Evolutionary conservation across 2,113 vertebrate species (phyloP), one percentile per base, ranked within the genome.

Genomic region (Cepphus grylle): DNA sequence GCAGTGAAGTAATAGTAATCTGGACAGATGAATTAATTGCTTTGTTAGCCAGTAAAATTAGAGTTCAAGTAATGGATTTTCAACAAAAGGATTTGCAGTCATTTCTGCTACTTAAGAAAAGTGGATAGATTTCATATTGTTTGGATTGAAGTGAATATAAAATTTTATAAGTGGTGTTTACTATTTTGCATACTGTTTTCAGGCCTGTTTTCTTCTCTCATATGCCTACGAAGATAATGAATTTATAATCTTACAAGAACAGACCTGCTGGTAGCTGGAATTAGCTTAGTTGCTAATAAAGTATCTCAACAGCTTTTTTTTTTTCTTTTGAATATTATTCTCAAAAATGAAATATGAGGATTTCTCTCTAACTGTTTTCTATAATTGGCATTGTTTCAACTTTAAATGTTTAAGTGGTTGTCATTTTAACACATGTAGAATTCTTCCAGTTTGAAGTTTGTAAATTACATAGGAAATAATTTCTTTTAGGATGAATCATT

Each of bases 371-470:
- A 61, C 55, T 58, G 2, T 91, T 93, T 85, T 81, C 56, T 81
- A 52, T 82, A 52, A 76, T 76, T 81, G 73, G 25, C 81, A 43
- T 71, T 95, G 93, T 67, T 96, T 88, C 47, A 67, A 4, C 50
- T 90, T 77, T 30, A 56, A 36, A 32, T 78, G 29, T 74, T 62
- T 61, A 74, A 90, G 32, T 65, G 27, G 11, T 58, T 79, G n/a
- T 56, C 30, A 3, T 65, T 95, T 90, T 80, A 88, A 78, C 61
- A 52, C 36, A 55, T 61, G 50, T 52, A 86, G 86, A 91, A 88
- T 97, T 96, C 74, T 94, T 97, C 53, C 34, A 86, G 81, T 93
- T 45, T 93, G 93, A 96, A n/a, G 36, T 95, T 97, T 97, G 87
- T 95, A 88, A 97, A 93, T 81, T 91, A 85, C 93, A 85, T 96